phyloP scores from a whole-genome alignment of 2,113 vertebrate species.

The Podocnemis expansa region DNA sequence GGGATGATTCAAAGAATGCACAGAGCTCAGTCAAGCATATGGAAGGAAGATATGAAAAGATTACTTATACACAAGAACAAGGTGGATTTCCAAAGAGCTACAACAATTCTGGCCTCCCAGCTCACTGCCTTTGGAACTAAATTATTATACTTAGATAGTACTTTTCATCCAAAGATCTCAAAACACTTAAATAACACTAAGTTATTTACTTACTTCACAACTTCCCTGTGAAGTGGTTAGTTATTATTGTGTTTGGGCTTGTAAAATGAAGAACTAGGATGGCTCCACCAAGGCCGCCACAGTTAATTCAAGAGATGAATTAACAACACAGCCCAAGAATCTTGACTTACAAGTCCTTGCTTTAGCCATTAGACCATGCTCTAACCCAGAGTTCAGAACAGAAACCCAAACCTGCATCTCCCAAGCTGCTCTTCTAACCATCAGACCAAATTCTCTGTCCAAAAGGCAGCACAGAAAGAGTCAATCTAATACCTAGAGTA shows the following conservation, averaged over 20 bases:
- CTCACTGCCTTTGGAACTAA: background rate
- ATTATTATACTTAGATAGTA: background rate
- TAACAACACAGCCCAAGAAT: background rate
- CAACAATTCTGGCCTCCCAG: background rate
- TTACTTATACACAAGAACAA: background rate
- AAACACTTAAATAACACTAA: background rate
- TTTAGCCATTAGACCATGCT: background rate
- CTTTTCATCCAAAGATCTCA: background rate
- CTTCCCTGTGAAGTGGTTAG: background rate
- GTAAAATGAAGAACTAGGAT: background rate
- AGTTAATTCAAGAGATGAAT: background rate
- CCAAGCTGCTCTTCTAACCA: background rate
- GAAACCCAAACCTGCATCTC: background rate
- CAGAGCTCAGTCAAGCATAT: background rate
- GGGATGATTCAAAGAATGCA: background rate
- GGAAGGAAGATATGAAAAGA: background rate
- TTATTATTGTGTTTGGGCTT: background rate
- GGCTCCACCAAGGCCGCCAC: background rate
- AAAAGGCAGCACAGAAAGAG: background rate
- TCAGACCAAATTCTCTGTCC: background rate
- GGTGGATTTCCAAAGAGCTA: background rate
- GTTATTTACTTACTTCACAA: background rate
- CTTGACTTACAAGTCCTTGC: background rate
- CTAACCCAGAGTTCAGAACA: background rate
- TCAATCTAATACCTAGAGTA: conserved; percentile 15